Conservation (phyloP, 2,888 invertebrate species). For the Sialis fuliginosa region DNA sequence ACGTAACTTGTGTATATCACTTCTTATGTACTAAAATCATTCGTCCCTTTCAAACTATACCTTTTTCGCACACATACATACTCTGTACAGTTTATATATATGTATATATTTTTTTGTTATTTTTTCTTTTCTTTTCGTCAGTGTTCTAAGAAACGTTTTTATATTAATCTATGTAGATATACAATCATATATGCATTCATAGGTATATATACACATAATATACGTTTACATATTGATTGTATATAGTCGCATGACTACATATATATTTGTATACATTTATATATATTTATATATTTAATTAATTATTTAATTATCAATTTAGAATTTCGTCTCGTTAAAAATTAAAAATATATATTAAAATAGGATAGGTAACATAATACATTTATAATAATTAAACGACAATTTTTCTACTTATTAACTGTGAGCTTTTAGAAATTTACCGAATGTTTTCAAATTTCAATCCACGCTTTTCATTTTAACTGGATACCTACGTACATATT, state of each 20-base stretch:
- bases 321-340: constrained; percentile 28
- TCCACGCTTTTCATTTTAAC: too few relatives aligned
- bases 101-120: constrained; percentile 16
- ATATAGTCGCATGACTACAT: neutral
- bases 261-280: neutral
- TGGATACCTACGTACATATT: too few relatives aligned
- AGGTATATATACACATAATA: neutral
- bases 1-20: too few relatives aligned
- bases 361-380: neutral
- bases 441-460: too few relatives aligned
- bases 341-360: neutral
- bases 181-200: neutral
- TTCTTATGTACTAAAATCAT: too few relatives aligned
- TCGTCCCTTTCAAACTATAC: too few relatives aligned
- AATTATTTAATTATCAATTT: constrained; percentile 22
- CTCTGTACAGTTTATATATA: constrained; percentile 13
- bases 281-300: constrained; percentile 17
- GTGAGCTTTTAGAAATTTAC: too few relatives aligned
- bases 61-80: neutral
- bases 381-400: neutral
- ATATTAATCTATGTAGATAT: neutral
- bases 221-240: neutral
- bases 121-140: neutral
- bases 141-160: constrained; percentile 4
- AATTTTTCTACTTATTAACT: neutral